phyloP scores from a whole-genome alignment of 2,113 vertebrate species.

The Oreochromis niloticus region DNA sequence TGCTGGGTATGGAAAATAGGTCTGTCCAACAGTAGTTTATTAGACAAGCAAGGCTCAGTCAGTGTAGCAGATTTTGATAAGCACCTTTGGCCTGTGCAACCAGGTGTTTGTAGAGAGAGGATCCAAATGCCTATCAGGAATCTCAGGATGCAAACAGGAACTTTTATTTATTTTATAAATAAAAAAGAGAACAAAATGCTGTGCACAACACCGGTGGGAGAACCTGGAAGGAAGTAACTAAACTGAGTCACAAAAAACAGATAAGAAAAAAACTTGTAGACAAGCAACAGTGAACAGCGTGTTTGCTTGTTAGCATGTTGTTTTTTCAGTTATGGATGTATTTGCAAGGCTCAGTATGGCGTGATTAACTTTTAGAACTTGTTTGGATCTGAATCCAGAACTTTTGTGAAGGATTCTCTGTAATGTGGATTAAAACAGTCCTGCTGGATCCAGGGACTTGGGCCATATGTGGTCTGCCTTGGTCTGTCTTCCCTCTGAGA shows the following conservation, averaged over 20 bases:
- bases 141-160: neutral
- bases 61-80: neutral
- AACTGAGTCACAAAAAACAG: neutral
- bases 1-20: neutral
- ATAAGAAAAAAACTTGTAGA: neutral
- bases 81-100: neutral
- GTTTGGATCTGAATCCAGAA: neutral
- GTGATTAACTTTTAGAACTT: neutral
- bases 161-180: neutral
- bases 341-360: neutral
- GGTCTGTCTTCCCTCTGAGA: neutral
- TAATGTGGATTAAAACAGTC: neutral
- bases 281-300: neutral
- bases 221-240: neutral
- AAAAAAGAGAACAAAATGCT: neutral
- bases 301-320: neutral
- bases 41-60: neutral
- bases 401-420: neutral
- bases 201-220: accelerated
- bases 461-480: neutral
- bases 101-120: neutral
- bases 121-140: neutral
- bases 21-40: neutral
- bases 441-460: neutral
- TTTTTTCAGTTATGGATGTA: neutral